Base-by-base conservation (phyloP, 2,888 invertebrate genomes). In the Meiosimyza platycephala region DNA sequence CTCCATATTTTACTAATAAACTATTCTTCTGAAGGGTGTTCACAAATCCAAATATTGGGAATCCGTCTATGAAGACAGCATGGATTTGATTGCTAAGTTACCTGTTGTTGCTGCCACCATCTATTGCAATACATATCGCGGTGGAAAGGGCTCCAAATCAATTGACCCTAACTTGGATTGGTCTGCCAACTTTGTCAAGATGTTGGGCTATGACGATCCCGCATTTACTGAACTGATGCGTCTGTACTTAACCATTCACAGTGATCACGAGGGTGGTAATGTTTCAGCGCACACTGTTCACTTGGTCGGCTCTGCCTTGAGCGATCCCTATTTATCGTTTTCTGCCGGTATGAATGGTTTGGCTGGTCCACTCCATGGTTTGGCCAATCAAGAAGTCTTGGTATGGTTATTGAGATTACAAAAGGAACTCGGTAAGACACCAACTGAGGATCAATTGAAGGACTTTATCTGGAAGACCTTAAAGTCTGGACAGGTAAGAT, bases 391-490 rank as follows among this genome's bases (percentile, higher is more conserved):
- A 89, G 95, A 94, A 90, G 97, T 98, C 74, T 90, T 99, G 75
- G 89, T 98, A 15, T 99, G 98, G 96, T 86, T 99, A 80, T 93
- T 94, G 83, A 98, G 97, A 87, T 89, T 99, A 50, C 93, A 94
- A 79, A 90, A 93, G 81, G 93, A 95, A 84, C 90, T 99, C 66
- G 96, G 96, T 69, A 93, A 94, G 81, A 93, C 92, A 83, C 93
- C 94, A 76, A 92, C 94, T 16, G 97, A 98, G 86, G 95, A 98
- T 0, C 92, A 96, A 81, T 90, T 99, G 71, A 96, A 96, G 87
- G 97, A 98, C 68, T 99, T 97, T 89, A 95, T 99, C 85, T 96
- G 97, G 96, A 97, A 96, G 88, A 98, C 98, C 2, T 88, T 96
- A 71, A 94, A 95, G 88, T 91, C 92, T 74, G 95, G 95, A 79